Evolutionary conservation across 1,140 invertebrate genomes (phyloP), one percentile per base, ranked within the genome.

Genomic region (Calliopsis andreniformis): DNA sequence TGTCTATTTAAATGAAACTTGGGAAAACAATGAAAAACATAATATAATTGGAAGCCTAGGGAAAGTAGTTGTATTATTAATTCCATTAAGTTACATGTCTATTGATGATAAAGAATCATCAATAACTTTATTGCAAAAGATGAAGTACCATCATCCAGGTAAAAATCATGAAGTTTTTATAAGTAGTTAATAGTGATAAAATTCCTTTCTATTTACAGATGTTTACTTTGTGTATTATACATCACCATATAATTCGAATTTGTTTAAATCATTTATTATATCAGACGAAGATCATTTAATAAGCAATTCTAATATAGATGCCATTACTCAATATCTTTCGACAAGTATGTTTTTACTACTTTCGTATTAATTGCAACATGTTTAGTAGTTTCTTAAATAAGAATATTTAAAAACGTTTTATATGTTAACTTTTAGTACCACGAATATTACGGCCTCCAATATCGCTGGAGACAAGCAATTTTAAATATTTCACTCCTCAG

Each of bases 211-310:
- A 47, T 76, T 76, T 80, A 12, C 45, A 88, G 88, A 89, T 62
- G 56, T 86, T 30, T 47, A 86, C 42, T 84, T 89, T 67, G 4
- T 89, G n/a, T 89, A 89, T 69, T 89, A 84, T 23, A 80, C 76
- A 14, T 80, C 79, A 0, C 68, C 81, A 62, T 62, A 75, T 12
- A 85, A 85, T 59, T 45, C 45, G 6, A 30, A 83, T 14, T 28
- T 67, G 10, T 86, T 88, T 30, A 64, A 73, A 68, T 39, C 62
- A 4, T 83, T 89, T 62, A 53, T 88, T 64, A 42, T 85, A 18
- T 79, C 82, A 12, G 23, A 81, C 0, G 83, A 88, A 75, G 89
- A 90, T 78, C 73, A 69, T 70, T 76, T 88, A 53, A 82, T 89
- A 51, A 28, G 47, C 8, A 82, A 71, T 49, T 73, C 79, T 2